Conservation (phyloP, 2,797 vertebrate genomes). For the Sphenodon punctatus region DNA sequence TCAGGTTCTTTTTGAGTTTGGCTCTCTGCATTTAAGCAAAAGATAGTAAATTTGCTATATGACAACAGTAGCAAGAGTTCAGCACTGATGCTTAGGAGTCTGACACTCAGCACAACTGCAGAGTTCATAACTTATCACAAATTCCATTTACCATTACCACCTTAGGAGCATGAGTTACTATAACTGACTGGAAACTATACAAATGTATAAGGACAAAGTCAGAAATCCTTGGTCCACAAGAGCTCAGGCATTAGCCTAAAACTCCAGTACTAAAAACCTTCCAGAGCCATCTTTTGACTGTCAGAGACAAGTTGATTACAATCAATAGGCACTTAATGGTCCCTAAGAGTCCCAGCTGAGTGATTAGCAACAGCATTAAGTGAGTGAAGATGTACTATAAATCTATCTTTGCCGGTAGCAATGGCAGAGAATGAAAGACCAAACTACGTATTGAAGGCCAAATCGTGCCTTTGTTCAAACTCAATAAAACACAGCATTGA, state of each 20-base stretch:
- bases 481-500: not conserved
- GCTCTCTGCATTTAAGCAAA: not conserved
- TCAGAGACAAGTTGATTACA: conserved; percentile 57
- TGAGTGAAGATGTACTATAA: conserved; percentile 14
- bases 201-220: not conserved
- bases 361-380: conserved; percentile 61
- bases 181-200: not conserved
- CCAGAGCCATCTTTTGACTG: conserved; percentile 51
- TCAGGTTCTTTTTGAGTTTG: rapidly evolving
- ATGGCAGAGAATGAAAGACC: conserved; percentile 58
- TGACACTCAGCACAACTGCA: not conserved
- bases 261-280: not conserved
- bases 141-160: rapidly evolving
- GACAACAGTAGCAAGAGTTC: not conserved
- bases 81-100: not conserved
- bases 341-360: conserved; percentile 56
- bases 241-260: not conserved
- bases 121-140: not conserved
- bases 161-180: not conserved
- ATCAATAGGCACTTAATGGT: conserved; percentile 68
- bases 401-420: conserved; percentile 49
- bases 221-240: not conserved
- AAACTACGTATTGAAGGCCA: conserved; percentile 34
- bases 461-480: conserved; percentile 43
- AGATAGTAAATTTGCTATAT: not conserved